Base-by-base conservation (phyloP, 2,797 vertebrate genomes). In the Brachyalestes nurse region DNA sequence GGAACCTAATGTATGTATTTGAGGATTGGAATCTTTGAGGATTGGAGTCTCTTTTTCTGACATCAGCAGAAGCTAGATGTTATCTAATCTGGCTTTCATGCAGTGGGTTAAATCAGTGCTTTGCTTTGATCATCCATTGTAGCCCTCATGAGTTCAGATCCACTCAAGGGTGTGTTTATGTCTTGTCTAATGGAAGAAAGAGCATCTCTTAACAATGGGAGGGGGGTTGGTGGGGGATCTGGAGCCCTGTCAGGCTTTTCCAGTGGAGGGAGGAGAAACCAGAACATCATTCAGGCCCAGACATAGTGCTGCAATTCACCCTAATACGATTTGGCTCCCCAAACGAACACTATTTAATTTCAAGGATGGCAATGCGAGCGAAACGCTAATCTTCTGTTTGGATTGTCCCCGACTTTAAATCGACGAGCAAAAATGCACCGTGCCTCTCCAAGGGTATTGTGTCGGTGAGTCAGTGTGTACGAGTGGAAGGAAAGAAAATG, bases 381-480 rank as follows among this genome's bases (percentile, higher is more conserved):
- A 9, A 71, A 34, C 23, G 17, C 28, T 76, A 65, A 66, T 66
- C 75, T 77, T 77, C 47, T 16, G 21, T 66, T 66, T 66, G 62
- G 9, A 53, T 66, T 38, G 62, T 66, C 9, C 62, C 57, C 62
- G 3, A 61, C 74, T 65, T 76, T 65, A 45, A 51, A 21, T 8
- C 25, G 21, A 53, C 8, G 38, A 28, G 45, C 60, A 53, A 17
- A 55, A 66, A 25, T 65, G 51, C 55, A 25, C 55, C 12, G 8
- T 6, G 72, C 19, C 57, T 60, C 42, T 28, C 51, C 16, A 16
- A 23, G 47, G 5, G 4, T 21, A 51, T 40, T 77, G 75, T 53
- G 28, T 66, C 38, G 49, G 57, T 47, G 5, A 7, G 25, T 17
- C 14, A 19, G n/a, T 14, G n/a, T 14, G 4, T 38, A 28, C 40